A percentile compares a stretch with the other conserved stretches of the same genome.
Evolutionary conservation across 2,888 invertebrate species (phyloP).

Genomic region (Melitaea athalia): DNA sequence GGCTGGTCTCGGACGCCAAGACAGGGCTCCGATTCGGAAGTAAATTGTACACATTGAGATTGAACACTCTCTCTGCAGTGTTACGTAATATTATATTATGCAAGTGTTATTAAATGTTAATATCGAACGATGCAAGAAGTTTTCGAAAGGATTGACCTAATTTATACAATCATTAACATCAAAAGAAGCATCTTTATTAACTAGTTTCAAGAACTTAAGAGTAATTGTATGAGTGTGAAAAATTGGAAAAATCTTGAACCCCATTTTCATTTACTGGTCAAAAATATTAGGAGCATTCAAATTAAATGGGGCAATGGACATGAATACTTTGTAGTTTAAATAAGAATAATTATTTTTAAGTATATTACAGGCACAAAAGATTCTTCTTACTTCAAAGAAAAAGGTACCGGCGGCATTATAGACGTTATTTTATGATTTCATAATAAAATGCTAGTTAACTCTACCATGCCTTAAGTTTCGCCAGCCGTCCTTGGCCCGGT

Average conservation of each 20-base stretch:
- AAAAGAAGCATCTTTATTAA: constrained; percentile 7
- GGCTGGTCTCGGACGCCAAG: constrained; percentile 37
- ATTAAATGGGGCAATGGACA: not conserved
- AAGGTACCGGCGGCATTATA: constrained; percentile 14
- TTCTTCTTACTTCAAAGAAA: constrained; percentile 7
- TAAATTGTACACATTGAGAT: constrained; percentile 58
- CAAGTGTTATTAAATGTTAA: constrained; percentile 43
- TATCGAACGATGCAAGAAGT: constrained; percentile 20
- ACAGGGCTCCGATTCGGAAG: constrained; percentile 66
- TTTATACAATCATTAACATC: constrained; percentile 4
- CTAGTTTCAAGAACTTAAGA: not conserved
- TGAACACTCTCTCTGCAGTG: constrained; percentile 57
- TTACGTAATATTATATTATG: constrained; percentile 67
- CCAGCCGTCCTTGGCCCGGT: constrained; percentile 43
- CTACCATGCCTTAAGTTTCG: constrained; percentile 32
- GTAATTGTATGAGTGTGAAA: not conserved
- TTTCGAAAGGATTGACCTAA: constrained; percentile 16
- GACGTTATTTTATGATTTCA: constrained; percentile 28
- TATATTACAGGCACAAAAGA: not conserved
- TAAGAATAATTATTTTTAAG: too few species aligned
- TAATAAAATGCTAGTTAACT: constrained; percentile 31
- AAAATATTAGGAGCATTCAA: not conserved
- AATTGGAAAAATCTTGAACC: not conserved
- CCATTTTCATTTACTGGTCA: not conserved
- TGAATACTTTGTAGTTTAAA: too few species aligned